A percentile compares a stretch with the other conserved stretches of the same genome.
phyloP scores from a whole-genome alignment of 2,113 vertebrate genomes.

The Leiothrix lutea region DNA sequence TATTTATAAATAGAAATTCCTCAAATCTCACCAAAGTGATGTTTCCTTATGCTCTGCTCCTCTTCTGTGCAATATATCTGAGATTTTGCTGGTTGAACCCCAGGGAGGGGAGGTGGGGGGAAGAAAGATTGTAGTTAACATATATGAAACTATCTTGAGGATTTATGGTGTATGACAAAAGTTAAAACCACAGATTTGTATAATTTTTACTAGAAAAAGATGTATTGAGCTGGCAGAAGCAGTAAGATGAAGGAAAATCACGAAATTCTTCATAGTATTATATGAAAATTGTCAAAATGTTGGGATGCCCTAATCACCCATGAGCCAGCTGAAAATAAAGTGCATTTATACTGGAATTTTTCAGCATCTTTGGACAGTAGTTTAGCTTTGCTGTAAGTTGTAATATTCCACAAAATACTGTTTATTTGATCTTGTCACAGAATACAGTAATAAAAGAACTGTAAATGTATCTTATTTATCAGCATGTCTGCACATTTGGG shows the following conservation, averaged over 20 bases:
- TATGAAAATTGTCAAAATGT: slow-evolving; percentile 67
- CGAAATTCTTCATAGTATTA: slow-evolving; percentile 63
- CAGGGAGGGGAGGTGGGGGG: not conserved
- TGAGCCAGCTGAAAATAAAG: slow-evolving; percentile 49
- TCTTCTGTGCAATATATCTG: not conserved
- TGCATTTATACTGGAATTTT: slow-evolving; percentile 58
- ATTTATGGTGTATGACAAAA: slow-evolving; percentile 43
- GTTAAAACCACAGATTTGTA: slow-evolving; percentile 58
- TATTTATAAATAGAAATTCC: slow-evolving; percentile 40
- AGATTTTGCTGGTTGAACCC: slow-evolving; percentile 20
- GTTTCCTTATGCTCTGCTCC: not conserved
- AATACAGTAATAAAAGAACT: slow-evolving; percentile 70
- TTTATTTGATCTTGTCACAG: slow-evolving; percentile 75
- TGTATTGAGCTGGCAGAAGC: slow-evolving; percentile 50
- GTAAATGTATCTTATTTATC: slow-evolving; percentile 73
- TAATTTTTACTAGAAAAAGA: slow-evolving; percentile 67
- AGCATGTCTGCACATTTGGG: slow-evolving; percentile 38
- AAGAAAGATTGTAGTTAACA: slow-evolving; percentile 14
- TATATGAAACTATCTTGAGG: slow-evolving; percentile 34
- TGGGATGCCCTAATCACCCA: slow-evolving; percentile 54
- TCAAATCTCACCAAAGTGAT: slow-evolving; percentile 36
- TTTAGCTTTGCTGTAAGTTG: slow-evolving; percentile 48
- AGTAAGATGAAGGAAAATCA: slow-evolving; percentile 59
- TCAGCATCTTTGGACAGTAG: slow-evolving; percentile 64
- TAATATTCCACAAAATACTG: slow-evolving; percentile 67